phyloP scores from a whole-genome alignment of 2,888 invertebrate genomes.

The Pristionchus entomophagus region DNA sequence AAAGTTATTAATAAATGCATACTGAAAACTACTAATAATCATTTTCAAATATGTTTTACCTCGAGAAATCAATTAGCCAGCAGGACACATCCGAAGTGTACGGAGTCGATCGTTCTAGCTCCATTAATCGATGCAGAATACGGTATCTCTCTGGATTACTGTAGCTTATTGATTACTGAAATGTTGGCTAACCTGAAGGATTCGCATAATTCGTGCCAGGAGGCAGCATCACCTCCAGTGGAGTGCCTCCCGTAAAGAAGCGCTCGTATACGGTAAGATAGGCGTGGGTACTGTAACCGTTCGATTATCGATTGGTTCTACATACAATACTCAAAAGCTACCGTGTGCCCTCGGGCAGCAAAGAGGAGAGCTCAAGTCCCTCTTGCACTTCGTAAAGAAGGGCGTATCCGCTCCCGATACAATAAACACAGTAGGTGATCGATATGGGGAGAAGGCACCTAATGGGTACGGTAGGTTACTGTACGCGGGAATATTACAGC shows the following conservation, averaged over 20 bases:
- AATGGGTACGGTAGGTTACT: not conserved
- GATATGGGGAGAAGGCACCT: constrained; percentile 5
- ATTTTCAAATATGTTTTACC: not conserved
- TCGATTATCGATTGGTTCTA: not conserved
- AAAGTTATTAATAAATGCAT: too few relatives aligned
- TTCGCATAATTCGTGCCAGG: not conserved
- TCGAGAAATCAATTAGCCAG: constrained; percentile 19
- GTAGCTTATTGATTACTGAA: not conserved
- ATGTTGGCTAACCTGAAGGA: not conserved
- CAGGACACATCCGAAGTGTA: not conserved
- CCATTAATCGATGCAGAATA: not conserved
- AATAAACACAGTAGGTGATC: constrained; percentile 16
- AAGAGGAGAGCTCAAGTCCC: constrained; percentile 7
- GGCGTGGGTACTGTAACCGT: constrained; percentile 23
- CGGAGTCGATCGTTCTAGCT: not conserved
- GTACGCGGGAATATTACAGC: too few relatives aligned
- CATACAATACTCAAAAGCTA: not conserved
- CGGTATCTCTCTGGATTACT: not conserved
- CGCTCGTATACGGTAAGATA: constrained; percentile 40
- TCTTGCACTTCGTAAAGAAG: constrained; percentile 12
- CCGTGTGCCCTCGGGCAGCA: constrained; percentile 36
- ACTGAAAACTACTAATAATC: too few relatives aligned
- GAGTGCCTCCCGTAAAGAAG: constrained; percentile 23
- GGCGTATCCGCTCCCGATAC: not conserved
- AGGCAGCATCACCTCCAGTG: constrained; percentile 5